Percentiles rank a stretch among this genome's conserved stretches.
Evolutionary conservation across 2,888 invertebrate species (phyloP).

Genomic region (Pantelozetes paolii): DNA sequence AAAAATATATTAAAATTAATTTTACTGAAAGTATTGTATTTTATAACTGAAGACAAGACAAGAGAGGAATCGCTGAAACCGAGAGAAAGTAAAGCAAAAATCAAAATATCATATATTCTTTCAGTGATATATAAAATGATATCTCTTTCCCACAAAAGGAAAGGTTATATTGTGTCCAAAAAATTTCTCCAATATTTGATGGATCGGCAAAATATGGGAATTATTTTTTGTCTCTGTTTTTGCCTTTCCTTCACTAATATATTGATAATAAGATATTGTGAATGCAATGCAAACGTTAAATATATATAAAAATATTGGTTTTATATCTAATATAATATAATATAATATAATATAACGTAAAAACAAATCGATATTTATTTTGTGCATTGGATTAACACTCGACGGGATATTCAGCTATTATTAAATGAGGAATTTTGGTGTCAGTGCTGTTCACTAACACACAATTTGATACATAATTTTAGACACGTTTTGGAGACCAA

Average conservation of each 20-base stretch:
- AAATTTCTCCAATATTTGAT: constrained; percentile 19
- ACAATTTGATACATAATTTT: constrained; percentile 18
- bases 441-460: constrained; percentile 20
- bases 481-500: background rate
- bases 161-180: constrained; percentile 24
- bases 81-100: constrained; percentile 1
- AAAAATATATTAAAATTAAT: constrained; percentile 27
- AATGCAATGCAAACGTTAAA: background rate
- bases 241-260: background rate
- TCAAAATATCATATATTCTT: constrained; percentile 5
- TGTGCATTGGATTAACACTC: constrained; percentile 28
- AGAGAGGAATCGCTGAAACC: background rate
- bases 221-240: constrained; percentile 1
- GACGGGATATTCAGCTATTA: constrained; percentile 12
- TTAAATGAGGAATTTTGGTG: constrained; percentile 27
- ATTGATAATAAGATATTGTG: constrained; percentile 13
- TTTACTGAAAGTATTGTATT: constrained; percentile 26
- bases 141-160: constrained; percentile 10
- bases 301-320: background rate
- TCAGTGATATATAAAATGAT: background rate
- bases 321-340: background rate
- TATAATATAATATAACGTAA: background rate
- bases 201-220: constrained; percentile 23
- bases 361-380: background rate
- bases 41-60: background rate